Evolutionary conservation across 2,888 invertebrate species (phyloP).

Genomic region (Acrocyrtus sp.): DNA sequence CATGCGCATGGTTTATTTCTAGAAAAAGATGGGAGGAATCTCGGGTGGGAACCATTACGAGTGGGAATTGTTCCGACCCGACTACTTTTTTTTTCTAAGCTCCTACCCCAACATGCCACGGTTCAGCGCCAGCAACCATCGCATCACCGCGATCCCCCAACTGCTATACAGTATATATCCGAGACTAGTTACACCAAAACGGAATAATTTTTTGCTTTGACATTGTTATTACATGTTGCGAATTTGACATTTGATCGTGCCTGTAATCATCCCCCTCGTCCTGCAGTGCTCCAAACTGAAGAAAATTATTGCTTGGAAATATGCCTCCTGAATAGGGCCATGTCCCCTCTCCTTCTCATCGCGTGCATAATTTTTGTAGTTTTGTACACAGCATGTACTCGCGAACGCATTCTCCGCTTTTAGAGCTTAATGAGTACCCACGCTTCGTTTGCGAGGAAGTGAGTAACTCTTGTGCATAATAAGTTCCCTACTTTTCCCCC

Average conservation of each 20-base stretch:
- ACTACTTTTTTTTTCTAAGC: too few relatives aligned
- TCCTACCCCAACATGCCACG: too few relatives aligned
- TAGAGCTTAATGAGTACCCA: neutral
- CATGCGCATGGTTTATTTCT: too few relatives aligned
- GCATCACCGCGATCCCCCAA: neutral
- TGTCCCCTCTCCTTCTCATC: neutral
- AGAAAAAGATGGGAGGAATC: too few relatives aligned
- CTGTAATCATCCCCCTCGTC: neutral
- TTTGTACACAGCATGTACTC: neutral
- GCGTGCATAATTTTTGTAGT: neutral
- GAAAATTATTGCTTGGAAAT: neutral
- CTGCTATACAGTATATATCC: neutral
- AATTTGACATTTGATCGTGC: neutral
- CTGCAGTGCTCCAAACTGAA: neutral
- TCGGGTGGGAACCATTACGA: too few relatives aligned
- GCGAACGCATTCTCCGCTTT: neutral
- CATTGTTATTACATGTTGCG: neutral
- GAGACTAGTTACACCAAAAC: neutral
- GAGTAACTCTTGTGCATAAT: neutral
- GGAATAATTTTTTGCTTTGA: neutral
- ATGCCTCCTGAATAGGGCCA: too few relatives aligned
- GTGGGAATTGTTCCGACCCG: too few relatives aligned
- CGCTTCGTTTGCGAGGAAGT: neutral
- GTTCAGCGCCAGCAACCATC: too few relatives aligned
- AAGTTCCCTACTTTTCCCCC: neutral